Conservation (phyloP, 2,797 vertebrate genomes). For the Cuniculus paca region DNA sequence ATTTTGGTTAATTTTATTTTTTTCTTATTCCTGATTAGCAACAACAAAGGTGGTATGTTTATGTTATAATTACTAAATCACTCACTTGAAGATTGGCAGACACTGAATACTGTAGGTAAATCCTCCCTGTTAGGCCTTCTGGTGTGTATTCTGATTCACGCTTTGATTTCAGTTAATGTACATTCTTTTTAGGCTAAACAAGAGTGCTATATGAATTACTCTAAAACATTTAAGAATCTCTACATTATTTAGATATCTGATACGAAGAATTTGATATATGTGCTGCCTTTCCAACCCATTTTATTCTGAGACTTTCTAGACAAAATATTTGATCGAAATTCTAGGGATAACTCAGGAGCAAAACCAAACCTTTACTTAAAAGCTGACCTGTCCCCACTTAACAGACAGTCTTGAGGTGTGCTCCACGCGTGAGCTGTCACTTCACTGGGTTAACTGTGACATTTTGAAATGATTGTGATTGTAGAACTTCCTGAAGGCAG, state of each 20-base stretch:
- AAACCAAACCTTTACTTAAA: conserved; percentile 44
- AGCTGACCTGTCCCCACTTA: conserved; percentile 31
- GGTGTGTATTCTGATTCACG: background rate
- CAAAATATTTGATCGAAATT: conserved; percentile 29
- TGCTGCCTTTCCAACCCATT: background rate
- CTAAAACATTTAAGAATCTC: background rate
- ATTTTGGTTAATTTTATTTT: background rate
- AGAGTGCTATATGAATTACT: background rate
- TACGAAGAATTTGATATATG: background rate
- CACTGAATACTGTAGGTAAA: background rate
- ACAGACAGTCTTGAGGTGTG: conserved; percentile 13
- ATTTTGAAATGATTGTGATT: conserved; percentile 70
- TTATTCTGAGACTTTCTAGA: conserved; percentile 16
- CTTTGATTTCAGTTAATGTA: background rate
- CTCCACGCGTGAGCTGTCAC: conserved; percentile 22
- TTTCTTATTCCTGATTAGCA: background rate
- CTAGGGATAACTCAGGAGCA: background rate
- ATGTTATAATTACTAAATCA: conserved; percentile 1
- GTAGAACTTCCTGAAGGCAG: conserved; percentile 68
- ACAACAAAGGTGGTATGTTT: background rate
- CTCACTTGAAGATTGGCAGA: background rate
- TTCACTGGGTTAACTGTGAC: background rate
- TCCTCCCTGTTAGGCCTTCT: background rate
- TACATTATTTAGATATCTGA: background rate
- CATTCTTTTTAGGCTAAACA: background rate